Evolutionary conservation across 1,140 invertebrate species (phyloP).

Genomic region (Drosophila biarmipes): DNA sequence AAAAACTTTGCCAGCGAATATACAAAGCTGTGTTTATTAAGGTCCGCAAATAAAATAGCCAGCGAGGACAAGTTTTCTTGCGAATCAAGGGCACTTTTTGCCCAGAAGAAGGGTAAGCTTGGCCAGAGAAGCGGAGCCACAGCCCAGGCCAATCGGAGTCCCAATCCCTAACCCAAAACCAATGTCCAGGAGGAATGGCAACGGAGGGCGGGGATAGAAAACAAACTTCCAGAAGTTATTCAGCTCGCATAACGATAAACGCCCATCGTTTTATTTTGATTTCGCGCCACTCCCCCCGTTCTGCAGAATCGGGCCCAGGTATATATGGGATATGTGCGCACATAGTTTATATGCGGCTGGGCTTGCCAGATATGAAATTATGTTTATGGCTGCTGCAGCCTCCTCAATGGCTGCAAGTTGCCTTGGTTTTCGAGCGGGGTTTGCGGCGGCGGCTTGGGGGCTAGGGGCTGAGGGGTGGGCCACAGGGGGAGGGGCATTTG

Average conservation of each 20-base stretch:
- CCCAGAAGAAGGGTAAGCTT: neutral
- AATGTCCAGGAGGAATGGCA: constrained; percentile 3
- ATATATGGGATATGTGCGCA: constrained; percentile 16
- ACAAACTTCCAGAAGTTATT: constrained; percentile 82
- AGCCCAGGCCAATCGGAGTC: constrained; percentile 4
- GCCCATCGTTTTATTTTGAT: constrained; percentile 81
- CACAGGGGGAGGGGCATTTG: constrained; percentile 49
- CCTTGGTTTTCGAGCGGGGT: neutral
- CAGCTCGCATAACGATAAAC: constrained; percentile 81
- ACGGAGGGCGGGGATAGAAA: constrained; percentile 50
- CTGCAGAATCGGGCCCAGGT: constrained; percentile 9
- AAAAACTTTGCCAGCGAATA: neutral
- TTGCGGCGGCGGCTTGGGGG: neutral
- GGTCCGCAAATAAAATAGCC: neutral
- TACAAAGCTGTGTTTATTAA: neutral
- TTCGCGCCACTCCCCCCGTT: constrained; percentile 53
- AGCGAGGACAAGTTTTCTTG: no score
- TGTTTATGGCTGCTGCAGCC: constrained; percentile 63
- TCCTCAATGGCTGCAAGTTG: constrained; percentile 42
- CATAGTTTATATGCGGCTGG: constrained; percentile 72
- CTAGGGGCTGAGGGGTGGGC: neutral
- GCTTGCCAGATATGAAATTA: constrained; percentile 76
- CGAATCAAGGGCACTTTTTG: neutral
- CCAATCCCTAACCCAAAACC: neutral
- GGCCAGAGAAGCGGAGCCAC: neutral